These are phyloP conservation scores for Leptogaster cylindrica DNA, from an alignment of 2,888 invertebrate genomes.

Conservation along the genomic window DNA sequence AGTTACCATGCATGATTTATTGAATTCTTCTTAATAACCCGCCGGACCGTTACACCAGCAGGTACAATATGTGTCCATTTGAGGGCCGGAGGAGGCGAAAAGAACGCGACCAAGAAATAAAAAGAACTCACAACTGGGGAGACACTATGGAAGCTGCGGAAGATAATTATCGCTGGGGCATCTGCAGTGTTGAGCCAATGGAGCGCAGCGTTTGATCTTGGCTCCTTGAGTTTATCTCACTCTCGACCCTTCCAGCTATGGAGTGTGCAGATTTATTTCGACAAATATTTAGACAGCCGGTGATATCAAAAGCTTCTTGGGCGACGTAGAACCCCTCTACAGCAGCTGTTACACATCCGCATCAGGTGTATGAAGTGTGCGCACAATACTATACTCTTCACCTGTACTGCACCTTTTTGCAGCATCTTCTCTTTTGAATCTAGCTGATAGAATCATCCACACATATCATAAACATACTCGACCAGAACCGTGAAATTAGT, in stretches of 20 bases:
- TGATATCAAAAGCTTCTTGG: neutral
- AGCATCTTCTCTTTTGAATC: neutral
- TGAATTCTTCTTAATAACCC: conserved; percentile 32
- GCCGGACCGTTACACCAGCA: conserved; percentile 15
- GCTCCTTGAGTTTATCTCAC: neutral
- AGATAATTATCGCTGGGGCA: conserved; percentile 24
- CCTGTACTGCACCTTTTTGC: neutral
- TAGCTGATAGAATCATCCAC: neutral
- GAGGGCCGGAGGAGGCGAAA: neutral
- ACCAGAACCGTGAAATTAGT: conserved; percentile 12
- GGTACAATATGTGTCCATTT: neutral
- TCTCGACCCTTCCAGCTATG: neutral
- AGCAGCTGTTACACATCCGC: neutral
- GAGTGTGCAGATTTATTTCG: conserved; percentile 18
- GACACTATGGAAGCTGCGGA: neutral
- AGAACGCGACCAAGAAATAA: neutral
- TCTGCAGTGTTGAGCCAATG: neutral
- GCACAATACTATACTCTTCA: neutral
- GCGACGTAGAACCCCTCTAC: neutral
- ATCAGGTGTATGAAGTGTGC: neutral
- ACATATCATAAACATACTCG: conserved; percentile 27
- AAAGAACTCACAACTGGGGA: too few species aligned
- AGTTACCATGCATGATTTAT: conserved; percentile 33
- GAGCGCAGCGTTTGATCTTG: neutral
- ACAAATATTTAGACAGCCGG: conserved; percentile 5